Evolutionary conservation across 1,140 invertebrate species (phyloP), one percentile per base, ranked within the genome.

Genomic region (Drosophila bocki): DNA sequence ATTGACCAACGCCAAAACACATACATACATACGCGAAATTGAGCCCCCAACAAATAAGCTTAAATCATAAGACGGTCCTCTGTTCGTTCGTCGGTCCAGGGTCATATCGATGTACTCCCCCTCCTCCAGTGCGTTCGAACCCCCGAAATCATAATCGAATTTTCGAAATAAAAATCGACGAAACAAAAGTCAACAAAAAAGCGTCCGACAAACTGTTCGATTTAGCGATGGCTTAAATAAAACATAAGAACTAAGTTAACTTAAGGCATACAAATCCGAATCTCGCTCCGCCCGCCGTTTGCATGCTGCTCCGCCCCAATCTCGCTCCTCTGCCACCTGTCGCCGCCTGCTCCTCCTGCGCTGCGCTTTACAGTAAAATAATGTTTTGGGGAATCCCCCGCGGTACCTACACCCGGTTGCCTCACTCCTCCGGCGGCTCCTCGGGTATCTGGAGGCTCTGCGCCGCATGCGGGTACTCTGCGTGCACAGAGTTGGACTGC

Each of bases 381-480:
- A 81, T 71, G 54, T 51, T 76, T 57, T 17, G 53, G 62, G 39
- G 47, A 35, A 32, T 61, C 19, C 29, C 60, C 64, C 33, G 44
- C 32, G 26, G 59, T 48, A 58, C 33, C 39, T 35, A 35, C 17
- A 26, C 35, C 35, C 68, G 39, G 13, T 0, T 32, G 12, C 32
- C 57, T 80, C 81, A 87, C 80, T 88, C 77, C 85, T 87, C 92
- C 63, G 92, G 92, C 72, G 92, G 92, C 58, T 92, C 85, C 42
- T 92, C 92, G 17, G 88, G 92, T 75, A 90, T 91, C 62, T 90
- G 85, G n/a, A 86, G 74, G 78, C 76, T 90, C 80, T 91, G 91
- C 58, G 84, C 86, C 80, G 91, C 82, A 67, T 88, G 84, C 56
- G 85, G 83, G 60, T 84, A 92, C 50, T 91, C 88, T 51, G 91